Percentiles rank a stretch among this genome's conserved stretches.
Conservation (phyloP, 2,113 vertebrate genomes). For the Hypomesus transpacificus region DNA sequence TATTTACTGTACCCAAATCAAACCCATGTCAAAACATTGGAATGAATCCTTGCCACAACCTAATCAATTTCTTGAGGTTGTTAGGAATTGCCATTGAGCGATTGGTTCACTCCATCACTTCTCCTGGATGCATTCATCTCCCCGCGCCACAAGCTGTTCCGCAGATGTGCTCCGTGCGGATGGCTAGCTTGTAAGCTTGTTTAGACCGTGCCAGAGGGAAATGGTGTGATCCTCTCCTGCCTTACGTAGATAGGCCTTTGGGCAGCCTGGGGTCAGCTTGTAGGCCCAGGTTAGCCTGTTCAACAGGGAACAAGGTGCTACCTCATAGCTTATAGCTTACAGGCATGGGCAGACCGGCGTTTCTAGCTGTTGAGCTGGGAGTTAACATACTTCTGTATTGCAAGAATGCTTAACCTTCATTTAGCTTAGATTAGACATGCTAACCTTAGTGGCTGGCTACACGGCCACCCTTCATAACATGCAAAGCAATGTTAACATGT, state of each 20-base stretch:
- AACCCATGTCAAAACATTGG: constrained; percentile 12
- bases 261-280: constrained; percentile 7
- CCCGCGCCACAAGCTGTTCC: constrained; percentile 19
- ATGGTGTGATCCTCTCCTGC: constrained; percentile 31
- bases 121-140: constrained; percentile 1
- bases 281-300: background rate
- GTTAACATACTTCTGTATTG: background rate
- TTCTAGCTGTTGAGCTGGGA: background rate
- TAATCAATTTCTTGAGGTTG: constrained; percentile 12
- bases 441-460: constrained; percentile 43
- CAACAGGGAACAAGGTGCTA: constrained; percentile 16
- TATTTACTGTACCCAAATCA: background rate
- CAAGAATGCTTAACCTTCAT: background rate
- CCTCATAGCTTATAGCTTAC: background rate
- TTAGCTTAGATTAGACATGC: constrained; percentile 16
- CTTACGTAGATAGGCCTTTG: constrained; percentile 20
- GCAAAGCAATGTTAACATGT: background rate
- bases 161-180: constrained; percentile 30
- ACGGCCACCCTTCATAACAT: background rate
- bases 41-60: constrained; percentile 22
- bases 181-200: constrained; percentile 27
- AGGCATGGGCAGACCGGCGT: too few species aligned
- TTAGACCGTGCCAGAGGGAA: constrained; percentile 29
- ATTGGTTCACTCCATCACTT: constrained; percentile 1
- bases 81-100: constrained; percentile 19